Percentiles rank a stretch among this genome's conserved stretches.
These are phyloP conservation scores for Campoletis raptor DNA, from an alignment of 2,888 invertebrate species.

Conservation along the genomic window DNA sequence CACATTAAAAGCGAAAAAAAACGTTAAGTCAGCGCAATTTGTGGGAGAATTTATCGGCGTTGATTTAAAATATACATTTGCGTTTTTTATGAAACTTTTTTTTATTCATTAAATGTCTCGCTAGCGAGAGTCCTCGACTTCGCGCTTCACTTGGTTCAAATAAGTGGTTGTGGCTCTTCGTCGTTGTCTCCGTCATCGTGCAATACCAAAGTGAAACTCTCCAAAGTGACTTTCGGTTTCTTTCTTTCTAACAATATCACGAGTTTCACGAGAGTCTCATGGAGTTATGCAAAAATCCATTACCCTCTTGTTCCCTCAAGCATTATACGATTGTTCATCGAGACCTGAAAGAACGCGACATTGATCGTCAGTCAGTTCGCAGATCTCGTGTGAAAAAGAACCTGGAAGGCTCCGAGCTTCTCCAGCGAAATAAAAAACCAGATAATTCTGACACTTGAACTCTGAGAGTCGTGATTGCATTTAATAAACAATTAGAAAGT, in stretches of 20 bases:
- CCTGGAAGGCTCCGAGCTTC: slow-evolving; percentile 5
- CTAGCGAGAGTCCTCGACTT: slow-evolving; percentile 69
- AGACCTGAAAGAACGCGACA: slow-evolving; percentile 65
- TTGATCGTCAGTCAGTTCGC: slow-evolving; percentile 72
- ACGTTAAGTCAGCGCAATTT: slow-evolving; percentile 29
- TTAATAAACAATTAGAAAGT: not conserved
- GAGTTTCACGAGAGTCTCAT: slow-evolving; percentile 69
- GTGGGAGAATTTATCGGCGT: slow-evolving; percentile 27
- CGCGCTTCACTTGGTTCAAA: slow-evolving; percentile 83
- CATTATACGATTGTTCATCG: slow-evolving; percentile 76
- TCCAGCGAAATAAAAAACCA: not conserved
- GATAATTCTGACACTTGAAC: not conserved
- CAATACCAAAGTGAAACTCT: slow-evolving; percentile 71
- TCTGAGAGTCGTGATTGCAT: not conserved
- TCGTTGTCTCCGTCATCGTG: slow-evolving; percentile 59
- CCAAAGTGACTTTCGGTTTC: slow-evolving; percentile 62
- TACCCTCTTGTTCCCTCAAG: slow-evolving; percentile 43
- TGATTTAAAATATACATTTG: slow-evolving; percentile 18
- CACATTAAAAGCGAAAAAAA: slow-evolving; percentile 1
- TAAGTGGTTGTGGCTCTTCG: slow-evolving; percentile 73
- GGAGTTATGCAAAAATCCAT: slow-evolving; percentile 73
- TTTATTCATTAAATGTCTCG: slow-evolving; percentile 27
- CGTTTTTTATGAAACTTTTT: slow-evolving; percentile 13
- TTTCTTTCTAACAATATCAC: slow-evolving; percentile 80
- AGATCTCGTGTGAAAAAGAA: slow-evolving; percentile 65